These are phyloP conservation scores for Apolygus lucorum DNA, from an alignment of 1,140 invertebrate species.

Conservation along the genomic window DNA sequence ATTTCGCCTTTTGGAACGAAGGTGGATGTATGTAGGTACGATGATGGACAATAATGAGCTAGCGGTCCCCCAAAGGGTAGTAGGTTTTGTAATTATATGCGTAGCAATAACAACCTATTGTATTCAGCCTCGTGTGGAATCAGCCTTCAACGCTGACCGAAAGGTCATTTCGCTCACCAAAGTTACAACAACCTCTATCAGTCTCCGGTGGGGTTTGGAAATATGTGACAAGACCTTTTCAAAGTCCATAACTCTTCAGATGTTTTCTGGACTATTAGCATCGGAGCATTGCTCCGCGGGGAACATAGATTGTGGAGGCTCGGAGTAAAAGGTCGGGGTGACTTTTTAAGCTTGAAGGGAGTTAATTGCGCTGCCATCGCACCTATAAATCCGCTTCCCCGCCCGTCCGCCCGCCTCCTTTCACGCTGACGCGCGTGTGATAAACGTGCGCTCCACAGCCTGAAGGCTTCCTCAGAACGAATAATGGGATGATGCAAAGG, in stretches of 20 bases:
- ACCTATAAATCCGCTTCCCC: background rate
- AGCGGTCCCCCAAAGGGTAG: too few species aligned
- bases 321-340: background rate
- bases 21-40: too few species aligned
- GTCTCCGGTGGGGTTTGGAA: background rate
- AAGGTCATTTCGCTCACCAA: background rate
- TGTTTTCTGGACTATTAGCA: background rate
- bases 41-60: too few species aligned
- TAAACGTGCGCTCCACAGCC: background rate
- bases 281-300: background rate
- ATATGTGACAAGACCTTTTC: background rate
- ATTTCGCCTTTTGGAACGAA: too few species aligned
- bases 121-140: too few species aligned
- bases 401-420: background rate
- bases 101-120: too few species aligned
- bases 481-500: background rate
- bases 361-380: background rate
- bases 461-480: background rate
- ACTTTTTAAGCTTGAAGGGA: background rate
- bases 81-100: too few species aligned
- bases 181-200: background rate
- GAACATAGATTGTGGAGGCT: background rate
- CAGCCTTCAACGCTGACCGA: background rate
- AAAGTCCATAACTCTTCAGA: background rate
- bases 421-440: background rate